These are phyloP conservation scores for Gobio gobio DNA, from an alignment of 2,113 vertebrate genomes.

Conservation along the genomic window DNA sequence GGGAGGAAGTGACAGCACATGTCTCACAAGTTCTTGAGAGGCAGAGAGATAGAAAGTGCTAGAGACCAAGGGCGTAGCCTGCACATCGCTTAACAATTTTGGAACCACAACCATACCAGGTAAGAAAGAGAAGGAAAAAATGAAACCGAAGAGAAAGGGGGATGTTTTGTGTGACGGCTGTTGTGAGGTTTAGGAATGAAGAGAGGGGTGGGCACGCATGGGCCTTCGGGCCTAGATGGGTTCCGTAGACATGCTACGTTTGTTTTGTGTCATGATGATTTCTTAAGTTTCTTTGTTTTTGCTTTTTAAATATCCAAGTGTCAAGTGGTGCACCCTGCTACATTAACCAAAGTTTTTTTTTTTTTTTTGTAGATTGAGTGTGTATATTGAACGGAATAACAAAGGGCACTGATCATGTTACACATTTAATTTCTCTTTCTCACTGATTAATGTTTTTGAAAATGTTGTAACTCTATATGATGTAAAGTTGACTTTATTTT, in stretches of 20 bases:
- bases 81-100: conserved; percentile 15
- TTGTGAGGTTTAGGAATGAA: not conserved
- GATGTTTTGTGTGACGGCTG: not conserved
- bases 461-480: not conserved
- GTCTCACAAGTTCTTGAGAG: conserved; percentile 30
- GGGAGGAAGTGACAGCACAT: conserved; percentile 54
- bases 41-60: conserved; percentile 17
- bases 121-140: conserved; percentile 43
- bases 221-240: not conserved
- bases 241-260: not conserved
- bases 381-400: not conserved
- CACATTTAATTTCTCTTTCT: not conserved
- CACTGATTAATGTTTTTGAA: not conserved
- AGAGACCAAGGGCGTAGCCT: conserved; percentile 56
- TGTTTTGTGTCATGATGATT: not conserved
- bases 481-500: not conserved
- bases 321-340: not conserved
- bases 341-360: too few relatives aligned
- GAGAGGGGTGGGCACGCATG: not conserved
- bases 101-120: conserved; percentile 48
- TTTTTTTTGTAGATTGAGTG: not conserved
- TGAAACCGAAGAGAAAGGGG: not conserved
- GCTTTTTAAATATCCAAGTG: not conserved
- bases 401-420: not conserved
- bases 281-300: not conserved